phyloP scores from a whole-genome alignment of 2,113 vertebrate genomes.

The Petrocephalus zakoni region DNA sequence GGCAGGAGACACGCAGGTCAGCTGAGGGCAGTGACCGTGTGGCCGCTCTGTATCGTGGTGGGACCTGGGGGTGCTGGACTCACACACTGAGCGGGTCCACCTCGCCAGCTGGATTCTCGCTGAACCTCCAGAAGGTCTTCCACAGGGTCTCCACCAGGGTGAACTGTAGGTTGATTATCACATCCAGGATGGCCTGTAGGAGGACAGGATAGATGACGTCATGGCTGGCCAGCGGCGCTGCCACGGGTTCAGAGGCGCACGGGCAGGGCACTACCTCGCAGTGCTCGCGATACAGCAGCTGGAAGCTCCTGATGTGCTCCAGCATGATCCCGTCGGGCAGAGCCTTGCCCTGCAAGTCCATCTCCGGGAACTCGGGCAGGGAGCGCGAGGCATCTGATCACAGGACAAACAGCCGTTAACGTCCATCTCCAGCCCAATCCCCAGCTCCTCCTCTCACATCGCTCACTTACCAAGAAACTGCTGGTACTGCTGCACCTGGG shows the following conservation, averaged over 20 bases:
- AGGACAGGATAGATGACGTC: conserved; percentile 16
- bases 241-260: neutral
- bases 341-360: conserved; percentile 66
- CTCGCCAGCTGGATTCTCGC: conserved; percentile 65
- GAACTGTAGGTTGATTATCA: conserved; percentile 89
- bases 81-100: conserved; percentile 66
- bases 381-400: conserved; percentile 68
- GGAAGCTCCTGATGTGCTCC: conserved; percentile 76
- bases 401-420: neutral
- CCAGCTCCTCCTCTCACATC: neutral
- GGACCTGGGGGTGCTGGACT: conserved; percentile 36
- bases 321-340: conserved; percentile 70
- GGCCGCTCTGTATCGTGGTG: neutral
- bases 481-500: conserved; percentile 87
- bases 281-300: conserved; percentile 82
- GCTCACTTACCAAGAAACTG: conserved; percentile 77
- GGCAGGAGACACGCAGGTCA: neutral
- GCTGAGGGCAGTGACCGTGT: neutral
- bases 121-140: conserved; percentile 89
- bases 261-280: conserved; percentile 68
- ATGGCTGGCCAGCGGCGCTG: neutral
- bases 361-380: conserved; percentile 73
- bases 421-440: neutral
- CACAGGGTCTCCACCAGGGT: conserved; percentile 83
- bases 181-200: conserved; percentile 78